phyloP scores from a whole-genome alignment of 2,113 vertebrate genomes.

The Microcebus ravelobensis region DNA sequence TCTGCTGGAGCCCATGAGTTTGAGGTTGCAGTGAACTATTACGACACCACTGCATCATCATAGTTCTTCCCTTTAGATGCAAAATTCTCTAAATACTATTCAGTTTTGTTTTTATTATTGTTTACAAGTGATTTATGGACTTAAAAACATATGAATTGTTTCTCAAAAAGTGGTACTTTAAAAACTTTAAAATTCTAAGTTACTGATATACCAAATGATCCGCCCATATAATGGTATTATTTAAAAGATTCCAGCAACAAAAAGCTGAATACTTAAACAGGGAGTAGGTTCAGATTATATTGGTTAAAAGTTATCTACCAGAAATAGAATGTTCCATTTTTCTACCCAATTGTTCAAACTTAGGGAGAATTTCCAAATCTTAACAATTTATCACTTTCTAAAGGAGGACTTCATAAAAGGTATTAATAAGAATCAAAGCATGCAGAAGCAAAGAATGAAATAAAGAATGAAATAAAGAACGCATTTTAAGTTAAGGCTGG shows the following conservation, averaged over 20 bases:
- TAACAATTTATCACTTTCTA: slow-evolving; percentile 65
- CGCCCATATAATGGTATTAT: neutral
- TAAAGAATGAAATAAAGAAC: neutral
- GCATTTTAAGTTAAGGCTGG: slow-evolving; percentile 15
- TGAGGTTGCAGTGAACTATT: neutral
- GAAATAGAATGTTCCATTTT: slow-evolving; percentile 44
- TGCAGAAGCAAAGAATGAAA: slow-evolving; percentile 63
- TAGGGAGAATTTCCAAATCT: slow-evolving; percentile 34
- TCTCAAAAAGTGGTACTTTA: slow-evolving; percentile 18
- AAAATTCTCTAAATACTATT: slow-evolving; percentile 26
- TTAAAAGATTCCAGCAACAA: neutral
- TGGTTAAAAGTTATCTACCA: slow-evolving; percentile 4
- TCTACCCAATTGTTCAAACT: slow-evolving; percentile 47
- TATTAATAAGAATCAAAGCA: slow-evolving; percentile 55
- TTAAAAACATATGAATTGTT: neutral
- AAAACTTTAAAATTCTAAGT: slow-evolving; percentile 5
- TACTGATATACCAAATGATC: slow-evolving; percentile 9
- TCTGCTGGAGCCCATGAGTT: neutral
- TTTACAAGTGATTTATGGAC: slow-evolving; percentile 3
- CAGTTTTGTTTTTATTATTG: slow-evolving; percentile 1
- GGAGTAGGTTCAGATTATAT: neutral
- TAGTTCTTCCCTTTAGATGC: neutral
- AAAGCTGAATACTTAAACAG: neutral
- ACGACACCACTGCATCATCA: neutral
- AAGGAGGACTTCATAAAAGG: slow-evolving; percentile 61